Base-by-base conservation (phyloP, 2,113 vertebrate species). In the Orycteropus afer region DNA sequence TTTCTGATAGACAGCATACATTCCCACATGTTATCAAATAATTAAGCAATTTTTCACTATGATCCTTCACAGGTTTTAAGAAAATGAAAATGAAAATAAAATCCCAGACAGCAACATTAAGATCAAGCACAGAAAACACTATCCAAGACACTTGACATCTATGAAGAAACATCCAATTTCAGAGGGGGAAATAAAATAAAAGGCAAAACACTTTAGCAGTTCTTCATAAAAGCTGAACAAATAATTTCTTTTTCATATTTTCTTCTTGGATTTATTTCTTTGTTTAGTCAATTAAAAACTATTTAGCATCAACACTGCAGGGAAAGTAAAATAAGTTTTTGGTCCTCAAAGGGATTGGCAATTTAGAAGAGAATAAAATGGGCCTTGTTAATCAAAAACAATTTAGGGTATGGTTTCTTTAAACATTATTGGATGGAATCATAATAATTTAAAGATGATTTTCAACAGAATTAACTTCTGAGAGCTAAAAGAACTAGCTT, bases 221-320 rank as follows among this genome's bases (percentile, higher is more conserved):
- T 69, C 14, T 77, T 86, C 23, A 93, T 69, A n/a, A 87, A 51
- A 85, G 79, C 17, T 71, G 27, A 92, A 63, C 17, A 40, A 34
- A 76, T 76, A 86, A 81, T 71, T 63, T 67, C 12, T 40, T 91
- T n/a, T 47, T 91, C 47, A 78, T 78, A 2, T 79, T 93, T 80
- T 78, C 55, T 80, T 63, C 71, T 40, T 87, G 40, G 14, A 63
- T 47, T 78, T 32, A 34, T 83, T 91, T 63, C 59, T 73, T 14
- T 25, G 69, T 89, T 71, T 42, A 76, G 5, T 32, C 81, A 96
- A 82, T 95, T 95, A 95, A 90, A 90, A 93, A 82, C 69, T 96
- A 4, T 92, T 90, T 86, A 87, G 55, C 25, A 86, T 74, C 34
- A n/a, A 67, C 20, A 86, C 59, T 42, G 3, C 81, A 89, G 67